These are phyloP conservation scores for Isurus oxyrinchus DNA, from an alignment of 2,113 vertebrate genomes.

Conservation along the genomic window DNA sequence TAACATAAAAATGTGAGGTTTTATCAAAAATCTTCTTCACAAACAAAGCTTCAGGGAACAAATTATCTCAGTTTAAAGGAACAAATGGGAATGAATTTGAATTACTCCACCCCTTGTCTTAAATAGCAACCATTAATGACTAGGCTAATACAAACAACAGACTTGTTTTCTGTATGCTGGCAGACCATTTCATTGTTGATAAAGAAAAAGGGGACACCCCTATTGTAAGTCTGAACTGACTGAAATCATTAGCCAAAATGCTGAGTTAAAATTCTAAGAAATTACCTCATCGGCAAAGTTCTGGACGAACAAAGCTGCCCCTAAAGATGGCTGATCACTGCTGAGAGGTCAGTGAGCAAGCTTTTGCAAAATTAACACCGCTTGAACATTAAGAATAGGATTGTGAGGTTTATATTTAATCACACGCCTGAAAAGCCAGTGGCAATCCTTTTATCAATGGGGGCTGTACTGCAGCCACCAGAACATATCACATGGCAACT, in stretches of 20 bases:
- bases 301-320: background rate
- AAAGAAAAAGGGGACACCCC: background rate
- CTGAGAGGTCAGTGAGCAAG: conserved; percentile 3
- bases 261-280: background rate
- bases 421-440: background rate
- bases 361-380: conserved; percentile 2
- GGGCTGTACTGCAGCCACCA: background rate
- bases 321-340: background rate
- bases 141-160: background rate
- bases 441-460: background rate
- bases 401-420: conserved; percentile 16
- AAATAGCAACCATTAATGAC: background rate
- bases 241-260: background rate
- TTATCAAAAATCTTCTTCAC: background rate
- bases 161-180: background rate
- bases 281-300: background rate
- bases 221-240: background rate
- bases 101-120: background rate
- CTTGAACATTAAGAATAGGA: conserved; percentile 23
- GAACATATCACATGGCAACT: background rate
- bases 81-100: background rate
- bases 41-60: background rate
- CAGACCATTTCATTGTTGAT: background rate
- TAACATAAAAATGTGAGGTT: background rate
- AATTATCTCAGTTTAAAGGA: background rate